Evolutionary conservation across 2,797 vertebrate species (phyloP), one percentile per base, ranked within the genome.

Genomic region (Alcedo atthis): DNA sequence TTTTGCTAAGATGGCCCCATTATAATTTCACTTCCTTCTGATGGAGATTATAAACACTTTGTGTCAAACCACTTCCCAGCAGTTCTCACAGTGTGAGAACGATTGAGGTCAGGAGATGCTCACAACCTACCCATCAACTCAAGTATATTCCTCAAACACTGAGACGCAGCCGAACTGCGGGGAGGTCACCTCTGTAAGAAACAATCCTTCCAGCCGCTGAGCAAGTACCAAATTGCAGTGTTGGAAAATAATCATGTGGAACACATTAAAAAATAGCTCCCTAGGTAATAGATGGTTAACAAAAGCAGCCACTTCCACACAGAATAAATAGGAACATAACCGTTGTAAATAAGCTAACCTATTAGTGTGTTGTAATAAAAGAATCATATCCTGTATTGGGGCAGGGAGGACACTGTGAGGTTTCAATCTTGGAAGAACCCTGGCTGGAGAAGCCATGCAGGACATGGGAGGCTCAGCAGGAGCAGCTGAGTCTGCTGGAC

Each of bases 171-270:
- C 71, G 73, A 95, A 82, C 85, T 81, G 96, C 40, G 1, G 97
- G 96, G 90, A 97, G 97, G 97, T 98, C 98, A 97, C 97, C 97
- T 96, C 97, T 96, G 97, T 61, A 59, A 94, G 96, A 95, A 96
- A 49, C 93, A 95, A 93, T 95, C 97, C 97, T 87, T 90, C 87
- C 90, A 90, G 95, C 95, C 7, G 4, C 93, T 37, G 90, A 95
- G 95, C 76, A 46, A 93, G 96, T 80, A 91, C 96, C 97, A 93
- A 93, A 97, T 93, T 93, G 97, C 96, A 95, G 96, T 37, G 83
- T 74, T 83, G 95, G 95, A 79, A 93, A 95, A 97, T 91, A 90
- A 95, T 85, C 94, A 4, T 32, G 92, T 90, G 95, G 90, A 96
- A 89, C 81, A 35, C 42, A 9, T 53, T 8, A 59, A 86, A 94